Percentiles rank a stretch among this genome's conserved stretches.
Evolutionary conservation across 1,140 invertebrate genomes (phyloP).

Genomic region (Drosophila neocordata): DNA sequence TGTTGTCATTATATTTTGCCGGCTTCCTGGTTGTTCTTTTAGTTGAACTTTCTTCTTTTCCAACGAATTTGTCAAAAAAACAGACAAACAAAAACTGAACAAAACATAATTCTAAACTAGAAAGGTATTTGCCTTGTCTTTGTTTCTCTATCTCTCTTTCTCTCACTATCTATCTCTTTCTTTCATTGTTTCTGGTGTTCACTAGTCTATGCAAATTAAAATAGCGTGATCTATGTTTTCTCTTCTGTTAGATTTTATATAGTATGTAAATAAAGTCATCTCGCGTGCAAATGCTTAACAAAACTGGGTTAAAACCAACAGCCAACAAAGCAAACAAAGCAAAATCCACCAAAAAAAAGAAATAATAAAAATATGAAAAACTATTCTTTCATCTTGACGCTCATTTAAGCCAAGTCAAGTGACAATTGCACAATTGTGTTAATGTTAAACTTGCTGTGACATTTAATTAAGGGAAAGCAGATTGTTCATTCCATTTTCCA

Average conservation of each 20-base stretch:
- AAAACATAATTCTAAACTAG: conserved; percentile 27
- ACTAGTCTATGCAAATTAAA: conserved; percentile 67
- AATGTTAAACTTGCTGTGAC: conserved; percentile 47
- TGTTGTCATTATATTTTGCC: conserved; percentile 10
- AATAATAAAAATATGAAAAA: background rate
- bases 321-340: conserved; percentile 2
- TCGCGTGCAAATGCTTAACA: conserved; percentile 1
- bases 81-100: conserved; percentile 19
- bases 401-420: conserved; percentile 19
- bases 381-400: conserved; percentile 13
- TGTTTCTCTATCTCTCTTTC: conserved; percentile 4
- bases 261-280: conserved; percentile 15
- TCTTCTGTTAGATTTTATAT: background rate
- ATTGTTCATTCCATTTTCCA: conserved; percentile 3
- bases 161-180: conserved; percentile 13
- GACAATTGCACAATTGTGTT: conserved; percentile 59
- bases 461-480: conserved; percentile 54
- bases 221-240: conserved; percentile 49
- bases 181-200: conserved; percentile 18
- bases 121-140: background rate
- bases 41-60: conserved; percentile 12
- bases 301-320: conserved; percentile 9
- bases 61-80: conserved; percentile 21
- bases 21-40: conserved; percentile 1
- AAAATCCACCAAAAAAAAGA: background rate